Base-by-base conservation (phyloP, 2,797 vertebrate species). In the Sylvilagus floridanus region DNA sequence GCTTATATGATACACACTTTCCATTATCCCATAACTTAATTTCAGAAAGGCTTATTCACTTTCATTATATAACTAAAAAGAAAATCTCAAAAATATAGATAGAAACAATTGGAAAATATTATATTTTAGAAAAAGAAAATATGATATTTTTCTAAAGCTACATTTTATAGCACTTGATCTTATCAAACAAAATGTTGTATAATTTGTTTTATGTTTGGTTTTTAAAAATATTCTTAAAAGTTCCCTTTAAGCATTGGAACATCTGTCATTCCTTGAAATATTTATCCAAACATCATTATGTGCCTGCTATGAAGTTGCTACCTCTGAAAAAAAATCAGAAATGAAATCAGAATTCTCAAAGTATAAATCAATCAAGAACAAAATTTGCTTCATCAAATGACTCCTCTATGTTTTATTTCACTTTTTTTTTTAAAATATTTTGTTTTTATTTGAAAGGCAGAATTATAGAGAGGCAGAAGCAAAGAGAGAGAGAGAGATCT, bases 341-440 rank as follows among this genome's bases (percentile, higher is more conserved):
- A 63, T 73, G 13, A 93, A 50, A 26, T 52, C 37, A 72, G 37
- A 10, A 1, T 26, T 79, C 90, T 95, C 17, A 79, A 87, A 79
- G 47, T 66, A 77, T 47, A 42, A 83, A 75, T 90, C 13, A 79
- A 11, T 5, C 69, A 79, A 91, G 84, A 79, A 37, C 73, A 62
- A 83, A n/a, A 69, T 42, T 91, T 76, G n/a, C 54, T 57, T 93
- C 32, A 60, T 5, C 28, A 93, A 84, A 63, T 84, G 65, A 86
- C 47, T 83, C 16, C 32, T 47, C 7, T 47, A 47, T 8, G 1
- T 47, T 47, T 47, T 47, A 7, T 47, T 47, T 47, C 42, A 47
- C 42, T 47, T 47, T 47, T 47, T 42, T 47, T 47, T 47, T 47
- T 9, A 42, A 47, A 8, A 47, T 9, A 47, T 9, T 47, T 47